phyloP scores from a whole-genome alignment of 2,113 vertebrate species.

The Amblyopsis rosae region DNA sequence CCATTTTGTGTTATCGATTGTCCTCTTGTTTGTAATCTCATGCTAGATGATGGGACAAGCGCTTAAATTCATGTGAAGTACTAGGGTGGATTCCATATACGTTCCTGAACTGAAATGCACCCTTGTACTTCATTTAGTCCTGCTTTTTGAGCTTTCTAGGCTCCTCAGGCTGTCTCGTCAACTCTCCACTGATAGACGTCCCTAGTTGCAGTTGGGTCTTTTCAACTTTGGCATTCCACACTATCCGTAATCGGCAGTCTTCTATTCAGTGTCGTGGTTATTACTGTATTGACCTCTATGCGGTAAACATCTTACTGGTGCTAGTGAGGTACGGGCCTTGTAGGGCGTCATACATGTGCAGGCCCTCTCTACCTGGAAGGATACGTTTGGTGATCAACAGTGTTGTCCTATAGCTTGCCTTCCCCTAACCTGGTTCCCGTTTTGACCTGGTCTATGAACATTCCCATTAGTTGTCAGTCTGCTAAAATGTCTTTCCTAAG shows the following conservation, averaged over 20 bases:
- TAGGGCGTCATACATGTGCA: conserved; percentile 2
- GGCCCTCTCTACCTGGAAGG: conserved; percentile 11
- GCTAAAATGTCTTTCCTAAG: conserved; percentile 3
- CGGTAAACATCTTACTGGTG: conserved; percentile 46
- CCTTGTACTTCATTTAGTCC: conserved; percentile 12
- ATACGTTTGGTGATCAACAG: conserved; percentile 12
- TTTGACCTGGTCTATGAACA: conserved; percentile 20
- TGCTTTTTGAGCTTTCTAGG: neutral
- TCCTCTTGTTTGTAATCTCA: conserved; percentile 52
- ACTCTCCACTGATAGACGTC: conserved; percentile 17
- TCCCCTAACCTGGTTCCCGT: conserved; percentile 7
- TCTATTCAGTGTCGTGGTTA: conserved; percentile 21
- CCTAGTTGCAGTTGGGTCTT: conserved; percentile 22
- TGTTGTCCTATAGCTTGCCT: neutral
- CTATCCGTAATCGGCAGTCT: conserved; percentile 20
- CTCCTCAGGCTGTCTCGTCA: neutral
- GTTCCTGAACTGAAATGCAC: conserved; percentile 36
- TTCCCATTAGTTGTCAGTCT: conserved; percentile 42
- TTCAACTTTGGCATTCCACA: conserved; percentile 44
- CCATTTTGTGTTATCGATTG: conserved; percentile 35
- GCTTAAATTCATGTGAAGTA: conserved; percentile 38
- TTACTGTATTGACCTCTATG: conserved; percentile 38
- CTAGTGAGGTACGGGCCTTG: conserved; percentile 45
- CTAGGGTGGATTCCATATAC: conserved; percentile 28
- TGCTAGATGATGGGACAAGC: conserved; percentile 41